A percentile compares a stretch with the other conserved stretches of the same genome.
phyloP scores from a whole-genome alignment of 2,113 vertebrate genomes.

The Psettodes erumei region DNA sequence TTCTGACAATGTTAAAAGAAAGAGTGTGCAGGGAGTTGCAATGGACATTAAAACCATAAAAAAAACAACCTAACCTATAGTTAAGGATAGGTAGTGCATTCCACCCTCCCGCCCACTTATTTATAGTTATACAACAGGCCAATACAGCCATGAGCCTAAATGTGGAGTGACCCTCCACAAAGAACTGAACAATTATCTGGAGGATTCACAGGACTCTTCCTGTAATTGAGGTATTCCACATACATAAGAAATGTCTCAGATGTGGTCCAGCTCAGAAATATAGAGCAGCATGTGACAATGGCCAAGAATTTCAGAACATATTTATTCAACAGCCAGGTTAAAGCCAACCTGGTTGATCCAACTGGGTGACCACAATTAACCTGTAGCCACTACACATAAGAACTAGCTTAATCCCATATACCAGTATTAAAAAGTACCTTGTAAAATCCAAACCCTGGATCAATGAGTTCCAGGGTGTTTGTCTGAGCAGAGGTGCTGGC shows the following conservation, averaged over 20 bases:
- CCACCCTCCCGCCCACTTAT: background rate
- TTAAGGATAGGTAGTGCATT: background rate
- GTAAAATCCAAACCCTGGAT: conserved; percentile 88
- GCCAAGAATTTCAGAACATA: too few relatives aligned
- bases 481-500: conserved; percentile 80
- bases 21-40: background rate
- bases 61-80: background rate
- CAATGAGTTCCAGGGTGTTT: conserved; percentile 53
- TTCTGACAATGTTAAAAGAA: background rate
- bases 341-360: background rate
- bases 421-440: conserved; percentile 82
- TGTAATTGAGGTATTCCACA: too few relatives aligned
- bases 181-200: background rate
- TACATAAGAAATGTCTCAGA: background rate
- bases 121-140: background rate
- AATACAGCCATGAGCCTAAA: background rate
- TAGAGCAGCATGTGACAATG: too few relatives aligned
- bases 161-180: background rate
- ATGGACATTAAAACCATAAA: background rate
- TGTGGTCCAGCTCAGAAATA: too few relatives aligned
- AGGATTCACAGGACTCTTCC: background rate
- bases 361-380: background rate
- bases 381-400: background rate
- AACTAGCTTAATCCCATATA: background rate
- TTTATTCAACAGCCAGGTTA: background rate